phyloP scores from a whole-genome alignment of 2,797 vertebrate species.

The Zenarchopterus dispar region DNA sequence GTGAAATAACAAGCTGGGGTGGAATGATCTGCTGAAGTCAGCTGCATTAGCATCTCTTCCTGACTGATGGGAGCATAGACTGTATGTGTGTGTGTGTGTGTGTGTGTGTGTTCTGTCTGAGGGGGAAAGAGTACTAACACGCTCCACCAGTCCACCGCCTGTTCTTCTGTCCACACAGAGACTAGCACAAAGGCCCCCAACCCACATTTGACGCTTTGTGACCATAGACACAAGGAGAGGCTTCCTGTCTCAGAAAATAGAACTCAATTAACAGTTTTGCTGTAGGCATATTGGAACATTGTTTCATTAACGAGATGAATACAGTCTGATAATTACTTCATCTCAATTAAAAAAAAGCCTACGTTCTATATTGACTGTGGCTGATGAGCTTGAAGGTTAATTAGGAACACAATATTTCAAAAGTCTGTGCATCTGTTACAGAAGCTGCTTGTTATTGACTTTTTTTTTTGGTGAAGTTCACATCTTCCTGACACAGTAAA shows the following conservation, averaged over 20 bases:
- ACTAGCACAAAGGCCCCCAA: slow-evolving; percentile 59
- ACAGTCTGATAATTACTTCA: slow-evolving; percentile 84
- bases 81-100: slow-evolving; percentile 23
- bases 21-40: slow-evolving; percentile 69
- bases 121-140: slow-evolving; percentile 34
- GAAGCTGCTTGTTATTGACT: slow-evolving; percentile 29
- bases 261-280: slow-evolving; percentile 84
- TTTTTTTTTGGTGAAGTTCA: slow-evolving; percentile 12
- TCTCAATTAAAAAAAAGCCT: slow-evolving; percentile 77
- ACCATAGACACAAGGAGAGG: slow-evolving; percentile 71
- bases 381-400: slow-evolving; percentile 85
- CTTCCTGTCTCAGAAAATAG: slow-evolving; percentile 75
- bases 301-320: slow-evolving; percentile 85
- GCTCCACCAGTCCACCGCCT: slow-evolving; percentile 67
- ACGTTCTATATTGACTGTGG: slow-evolving; percentile 81
- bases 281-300: slow-evolving; percentile 79
- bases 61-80: slow-evolving; percentile 54
- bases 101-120: slow-evolving; percentile 28
- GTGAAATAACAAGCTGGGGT: slow-evolving; percentile 70
- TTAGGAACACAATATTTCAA: slow-evolving; percentile 77
- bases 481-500: slow-evolving; percentile 13
- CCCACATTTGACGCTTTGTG: slow-evolving; percentile 65
- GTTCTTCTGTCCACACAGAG: slow-evolving; percentile 61
- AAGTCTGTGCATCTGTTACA: slow-evolving; percentile 48
- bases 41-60: slow-evolving; percentile 45